Evolutionary conservation across 1,140 invertebrate species (phyloP), one percentile per base, ranked within the genome.

Genomic region (Theocolax elegans): DNA sequence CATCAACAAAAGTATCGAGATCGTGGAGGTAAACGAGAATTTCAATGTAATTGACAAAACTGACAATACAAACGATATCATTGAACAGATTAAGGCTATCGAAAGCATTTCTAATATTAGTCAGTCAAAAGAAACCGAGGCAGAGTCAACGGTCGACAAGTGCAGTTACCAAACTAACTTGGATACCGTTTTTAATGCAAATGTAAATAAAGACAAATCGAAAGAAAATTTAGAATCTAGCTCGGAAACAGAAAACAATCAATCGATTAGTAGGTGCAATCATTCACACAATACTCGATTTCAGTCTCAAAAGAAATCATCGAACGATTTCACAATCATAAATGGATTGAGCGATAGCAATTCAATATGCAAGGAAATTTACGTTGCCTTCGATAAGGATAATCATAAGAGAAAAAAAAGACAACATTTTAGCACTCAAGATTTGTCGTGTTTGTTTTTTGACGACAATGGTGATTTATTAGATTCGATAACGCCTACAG

Each of bases 261-360:
- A 27, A n/a, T n/a, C n/a, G 12, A 65, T 27, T 53, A 40, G 2
- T 23, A 23, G 15, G 8, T 46, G 15, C 12, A 2, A 23, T 10
- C 48, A 64, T 6, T 10, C 2, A 8, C 62, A 64, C 29, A 64
- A 63, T n/a, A 63, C 60, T 23, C 25, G 60, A 12, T 63, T 49
- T 13, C 46, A 64, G 27, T 38, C 62, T 8, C 62, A 48, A 1
- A 46, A 64, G 13, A 51, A 25, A 1, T 1, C 17, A 27, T 2
- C 2, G 2, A 21, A 51, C 17, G 31, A 44, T 9, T 17, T 27
- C 53, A 35, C 15, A 23, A 62, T 9, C 46, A 3, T 48, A 19
- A n/a, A n/a, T 31, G 17, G 6, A 2, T 66, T 25, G 10, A 56
- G 10, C 8, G 31, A 67, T 58, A 7, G 6, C 8, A 59, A 15